These are phyloP conservation scores for Leuciscus waleckii DNA, from an alignment of 2,797 vertebrate species.

Conservation along the genomic window DNA sequence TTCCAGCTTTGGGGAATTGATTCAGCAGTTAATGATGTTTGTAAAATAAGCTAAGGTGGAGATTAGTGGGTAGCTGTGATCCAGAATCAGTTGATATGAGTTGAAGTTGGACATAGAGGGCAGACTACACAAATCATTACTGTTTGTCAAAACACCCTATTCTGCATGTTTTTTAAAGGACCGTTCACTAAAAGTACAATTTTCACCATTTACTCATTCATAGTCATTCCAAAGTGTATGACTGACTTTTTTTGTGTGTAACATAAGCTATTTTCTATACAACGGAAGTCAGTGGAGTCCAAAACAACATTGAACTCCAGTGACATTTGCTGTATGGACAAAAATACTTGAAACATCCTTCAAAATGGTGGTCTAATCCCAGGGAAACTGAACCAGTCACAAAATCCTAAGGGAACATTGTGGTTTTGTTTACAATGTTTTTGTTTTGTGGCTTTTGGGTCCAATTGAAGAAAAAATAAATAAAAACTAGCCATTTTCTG, in stretches of 20 bases:
- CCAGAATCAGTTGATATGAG: constrained; percentile 27
- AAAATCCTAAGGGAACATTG: background rate
- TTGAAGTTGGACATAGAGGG: constrained; percentile 7
- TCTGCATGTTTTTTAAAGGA: no score
- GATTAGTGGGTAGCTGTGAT: constrained; percentile 13
- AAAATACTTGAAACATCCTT: background rate
- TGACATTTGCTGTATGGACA: background rate
- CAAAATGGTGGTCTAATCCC: background rate
- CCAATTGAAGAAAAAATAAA: background rate
- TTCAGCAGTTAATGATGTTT: constrained; percentile 56
- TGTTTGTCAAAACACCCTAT: background rate
- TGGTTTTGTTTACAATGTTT: background rate
- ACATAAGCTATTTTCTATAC: background rate
- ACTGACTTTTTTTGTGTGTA: background rate
- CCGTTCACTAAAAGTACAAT: background rate
- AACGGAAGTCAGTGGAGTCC: no score
- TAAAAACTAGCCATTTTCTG: background rate
- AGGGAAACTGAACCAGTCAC: background rate
- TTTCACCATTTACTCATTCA: background rate
- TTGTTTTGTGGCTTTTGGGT: background rate
- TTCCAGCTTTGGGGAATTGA: constrained; percentile 33
- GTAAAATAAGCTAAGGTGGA: constrained; percentile 31
- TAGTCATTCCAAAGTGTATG: background rate
- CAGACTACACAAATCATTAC: background rate
- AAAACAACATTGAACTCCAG: no score